Percentiles rank a stretch among this genome's conserved stretches.
phyloP scores from a whole-genome alignment of 2,113 vertebrate species.

The Puffinus mauretanicus region DNA sequence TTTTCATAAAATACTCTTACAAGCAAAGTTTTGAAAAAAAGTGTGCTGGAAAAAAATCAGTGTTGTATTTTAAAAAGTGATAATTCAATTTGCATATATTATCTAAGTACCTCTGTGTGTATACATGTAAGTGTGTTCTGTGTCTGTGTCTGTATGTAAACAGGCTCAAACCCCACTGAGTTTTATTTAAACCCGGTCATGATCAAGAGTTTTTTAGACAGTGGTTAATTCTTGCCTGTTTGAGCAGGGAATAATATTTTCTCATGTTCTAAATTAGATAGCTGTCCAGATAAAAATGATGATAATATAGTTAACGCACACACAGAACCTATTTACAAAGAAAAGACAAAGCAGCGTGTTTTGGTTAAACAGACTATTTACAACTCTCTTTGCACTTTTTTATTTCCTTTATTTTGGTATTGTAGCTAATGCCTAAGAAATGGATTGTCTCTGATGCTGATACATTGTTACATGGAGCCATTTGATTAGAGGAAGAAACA shows the following conservation, averaged over 20 bases:
- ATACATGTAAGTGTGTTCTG: not conserved
- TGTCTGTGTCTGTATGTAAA: not conserved
- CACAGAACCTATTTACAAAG: not conserved
- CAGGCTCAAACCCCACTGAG: not conserved
- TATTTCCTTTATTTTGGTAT: not conserved
- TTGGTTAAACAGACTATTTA: not conserved
- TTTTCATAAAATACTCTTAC: not conserved
- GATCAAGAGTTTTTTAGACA: not conserved
- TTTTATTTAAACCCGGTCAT: not conserved
- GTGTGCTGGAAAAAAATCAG: rapidly evolving
- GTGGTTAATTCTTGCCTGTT: not conserved
- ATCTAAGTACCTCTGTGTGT: not conserved
- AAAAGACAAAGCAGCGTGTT: not conserved
- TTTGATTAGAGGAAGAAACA: not conserved
- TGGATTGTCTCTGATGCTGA: not conserved
- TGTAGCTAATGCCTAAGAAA: not conserved
- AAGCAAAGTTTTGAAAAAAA: not conserved
- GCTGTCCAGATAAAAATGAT: not conserved
- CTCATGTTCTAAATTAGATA: not conserved
- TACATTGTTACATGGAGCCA: not conserved
- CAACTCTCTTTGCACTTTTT: not conserved
- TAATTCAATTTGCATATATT: not conserved
- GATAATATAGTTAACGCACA: not conserved
- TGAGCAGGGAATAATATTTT: not conserved
- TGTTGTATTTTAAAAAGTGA: not conserved